A percentile compares a stretch with the other conserved stretches of the same genome.
Conservation (phyloP, 2,113 vertebrate species). For the Etheostoma cragini region DNA sequence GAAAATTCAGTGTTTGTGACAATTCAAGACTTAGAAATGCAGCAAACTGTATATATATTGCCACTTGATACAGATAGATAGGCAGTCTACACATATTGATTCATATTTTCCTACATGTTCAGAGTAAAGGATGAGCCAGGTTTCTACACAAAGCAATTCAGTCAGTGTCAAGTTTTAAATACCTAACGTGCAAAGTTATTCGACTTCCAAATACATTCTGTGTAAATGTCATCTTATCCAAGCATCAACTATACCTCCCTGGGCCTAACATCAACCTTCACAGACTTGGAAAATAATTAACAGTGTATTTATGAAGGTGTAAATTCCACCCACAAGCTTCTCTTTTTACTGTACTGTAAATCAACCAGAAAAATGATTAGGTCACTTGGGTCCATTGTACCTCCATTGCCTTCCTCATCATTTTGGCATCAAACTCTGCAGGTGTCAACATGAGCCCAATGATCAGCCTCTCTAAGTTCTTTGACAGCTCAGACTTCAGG, state of each 20-base stretch:
- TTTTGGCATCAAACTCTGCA: slow-evolving; percentile 94
- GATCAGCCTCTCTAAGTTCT: slow-evolving; percentile 91
- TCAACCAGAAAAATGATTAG: not conserved
- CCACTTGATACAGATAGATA: too few relatives aligned
- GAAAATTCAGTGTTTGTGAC: not conserved
- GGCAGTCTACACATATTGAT: too few relatives aligned
- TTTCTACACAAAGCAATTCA: slow-evolving; percentile 12
- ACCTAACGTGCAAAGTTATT: slow-evolving; percentile 16
- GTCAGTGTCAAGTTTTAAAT: slow-evolving; percentile 10
- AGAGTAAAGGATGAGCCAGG: slow-evolving; percentile 7
- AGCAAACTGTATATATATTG: not conserved
- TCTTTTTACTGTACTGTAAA: not conserved
- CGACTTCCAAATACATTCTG: slow-evolving; percentile 38
- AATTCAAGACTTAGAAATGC: not conserved
- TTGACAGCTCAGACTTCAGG: slow-evolving; percentile 94
- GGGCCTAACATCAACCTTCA: not conserved
- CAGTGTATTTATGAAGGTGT: not conserved
- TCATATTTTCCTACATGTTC: not conserved
- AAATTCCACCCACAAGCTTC: not conserved
- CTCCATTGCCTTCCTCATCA: slow-evolving; percentile 97
- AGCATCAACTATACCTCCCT: not conserved
- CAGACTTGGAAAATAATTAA: not conserved
- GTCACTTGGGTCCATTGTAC: slow-evolving; percentile 51
- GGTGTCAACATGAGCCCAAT: slow-evolving; percentile 94
- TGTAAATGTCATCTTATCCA: not conserved